Base-by-base conservation (phyloP, 1,140 invertebrate genomes). In the Leptinotarsa undecemlineata region DNA sequence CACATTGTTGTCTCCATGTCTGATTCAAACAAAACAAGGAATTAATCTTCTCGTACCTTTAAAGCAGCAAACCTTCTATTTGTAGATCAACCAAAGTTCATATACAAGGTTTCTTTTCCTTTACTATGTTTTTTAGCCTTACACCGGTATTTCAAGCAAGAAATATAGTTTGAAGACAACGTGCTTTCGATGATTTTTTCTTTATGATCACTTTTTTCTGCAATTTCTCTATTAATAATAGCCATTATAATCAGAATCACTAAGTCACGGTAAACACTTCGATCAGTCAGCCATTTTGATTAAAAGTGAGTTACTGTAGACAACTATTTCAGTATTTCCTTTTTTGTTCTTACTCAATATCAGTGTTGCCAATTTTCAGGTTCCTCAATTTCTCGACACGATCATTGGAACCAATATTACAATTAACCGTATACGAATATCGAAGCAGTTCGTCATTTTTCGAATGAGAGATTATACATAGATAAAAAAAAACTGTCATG, bases 261-360 rank as follows among this genome's bases (percentile, higher is more conserved):
- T 74, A 11, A 21, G 19, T 70, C 57, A 74, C 72, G 19, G 26
- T 71, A 62, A 19, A 64, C 66, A 64, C 47, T 62, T 57, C 21
- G 1, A 47, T 20, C 48, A 76, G 3, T 68, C 75, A 71, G 75
- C 75, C 75, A 76, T 76, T 73, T 76, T 76, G 75, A 61, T 51
- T 8, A 11, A 42, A 42, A 42, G 3, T 3, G 6, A 33, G 6
- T 2, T 33, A 6, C 26, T 8, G 26, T 8, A n/a, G 6, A 4
- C 1, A 33, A 33, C 6, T 8, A 33, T 33, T 33, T 33, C 33
- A 33, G 33, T 11, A 8, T 42, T 42, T 42, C 33, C 33, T 3
- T 11, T 11, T 11, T 11, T 42, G 8, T 42, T 11, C 8, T 11
- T 42, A 42, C 11, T 42, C 33, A 42, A 42, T 11, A 42, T 42